Percentiles rank a stretch among this genome's conserved stretches.
These are phyloP conservation scores for Psittacula cyanocephala DNA, from an alignment of 2,113 vertebrate genomes.

Conservation along the genomic window DNA sequence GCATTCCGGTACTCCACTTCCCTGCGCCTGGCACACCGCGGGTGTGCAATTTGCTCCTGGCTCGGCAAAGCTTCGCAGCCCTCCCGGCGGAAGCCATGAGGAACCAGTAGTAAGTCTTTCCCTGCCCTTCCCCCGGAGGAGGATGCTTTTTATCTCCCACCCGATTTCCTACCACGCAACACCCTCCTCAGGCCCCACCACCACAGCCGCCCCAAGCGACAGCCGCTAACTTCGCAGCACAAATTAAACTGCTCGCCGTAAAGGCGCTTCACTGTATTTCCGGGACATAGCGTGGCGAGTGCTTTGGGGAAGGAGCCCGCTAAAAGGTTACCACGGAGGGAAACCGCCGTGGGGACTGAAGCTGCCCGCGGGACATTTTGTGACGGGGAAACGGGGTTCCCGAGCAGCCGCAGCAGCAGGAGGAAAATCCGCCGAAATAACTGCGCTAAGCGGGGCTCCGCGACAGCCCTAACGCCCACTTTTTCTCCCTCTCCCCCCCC, in stretches of 20 bases:
- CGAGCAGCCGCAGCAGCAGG: background rate
- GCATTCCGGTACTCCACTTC: background rate
- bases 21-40: background rate
- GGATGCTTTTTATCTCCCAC: background rate
- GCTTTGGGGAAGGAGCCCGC: background rate
- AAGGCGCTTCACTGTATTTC: background rate
- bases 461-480: background rate
- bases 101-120: background rate
- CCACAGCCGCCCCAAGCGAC: background rate
- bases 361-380: background rate
- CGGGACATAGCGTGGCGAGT: background rate
- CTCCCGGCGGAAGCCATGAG: background rate
- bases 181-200: background rate
- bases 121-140: background rate
- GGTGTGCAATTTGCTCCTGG: background rate
- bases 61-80: background rate
- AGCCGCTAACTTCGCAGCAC: slow-evolving; percentile 31
- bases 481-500: background rate
- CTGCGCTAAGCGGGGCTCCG: background rate
- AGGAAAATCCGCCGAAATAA: slow-evolving; percentile 23
- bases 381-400: slow-evolving; percentile 13
- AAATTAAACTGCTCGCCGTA: background rate
- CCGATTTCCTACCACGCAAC: background rate
- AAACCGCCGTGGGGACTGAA: slow-evolving; percentile 27
- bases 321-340: background rate